phyloP scores from a whole-genome alignment of 2,888 invertebrate species.

The Acronicta psi region DNA sequence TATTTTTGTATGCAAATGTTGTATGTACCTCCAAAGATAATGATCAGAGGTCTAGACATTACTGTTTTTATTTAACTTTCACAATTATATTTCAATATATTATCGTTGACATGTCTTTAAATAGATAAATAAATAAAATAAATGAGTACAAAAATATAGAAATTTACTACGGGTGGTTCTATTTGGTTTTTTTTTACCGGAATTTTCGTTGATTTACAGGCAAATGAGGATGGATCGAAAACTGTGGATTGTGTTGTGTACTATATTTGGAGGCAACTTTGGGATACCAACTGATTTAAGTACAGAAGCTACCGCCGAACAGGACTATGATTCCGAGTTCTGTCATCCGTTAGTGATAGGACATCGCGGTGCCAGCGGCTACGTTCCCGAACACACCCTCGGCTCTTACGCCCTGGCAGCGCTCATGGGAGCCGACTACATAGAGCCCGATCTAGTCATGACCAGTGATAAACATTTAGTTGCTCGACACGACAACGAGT shows the following conservation, averaged over 20 bases:
- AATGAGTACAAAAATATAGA: too few relatives aligned
- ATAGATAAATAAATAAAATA: too few relatives aligned
- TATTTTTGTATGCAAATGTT: too few relatives aligned
- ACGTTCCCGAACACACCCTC: constrained; percentile 83
- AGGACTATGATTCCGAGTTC: constrained; percentile 57
- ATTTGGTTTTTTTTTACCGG: not conserved
- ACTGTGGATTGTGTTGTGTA: constrained; percentile 16
- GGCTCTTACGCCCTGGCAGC: constrained; percentile 81
- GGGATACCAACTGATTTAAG: constrained; percentile 1
- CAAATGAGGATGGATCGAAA: constrained; percentile 40
- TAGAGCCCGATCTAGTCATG: constrained; percentile 84
- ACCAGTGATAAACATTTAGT: constrained; percentile 78
- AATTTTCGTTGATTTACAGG: constrained; percentile 32
- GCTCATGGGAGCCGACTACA: constrained; percentile 81
- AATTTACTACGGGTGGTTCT: too few relatives aligned
- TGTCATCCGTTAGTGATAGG: constrained; percentile 75
- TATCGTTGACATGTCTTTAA: too few relatives aligned
- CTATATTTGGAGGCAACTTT: constrained; percentile 9
- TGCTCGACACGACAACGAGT: constrained; percentile 81
- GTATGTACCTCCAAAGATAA: too few relatives aligned
- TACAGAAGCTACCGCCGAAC: not conserved
- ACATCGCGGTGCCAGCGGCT: constrained; percentile 83
- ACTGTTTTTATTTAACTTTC: too few relatives aligned
- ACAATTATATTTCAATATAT: too few relatives aligned
- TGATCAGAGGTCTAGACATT: too few relatives aligned